A percentile compares a stretch with the other conserved stretches of the same genome.
Conservation (phyloP, 2,113 vertebrate genomes). For the Chloroceryle aenea region DNA sequence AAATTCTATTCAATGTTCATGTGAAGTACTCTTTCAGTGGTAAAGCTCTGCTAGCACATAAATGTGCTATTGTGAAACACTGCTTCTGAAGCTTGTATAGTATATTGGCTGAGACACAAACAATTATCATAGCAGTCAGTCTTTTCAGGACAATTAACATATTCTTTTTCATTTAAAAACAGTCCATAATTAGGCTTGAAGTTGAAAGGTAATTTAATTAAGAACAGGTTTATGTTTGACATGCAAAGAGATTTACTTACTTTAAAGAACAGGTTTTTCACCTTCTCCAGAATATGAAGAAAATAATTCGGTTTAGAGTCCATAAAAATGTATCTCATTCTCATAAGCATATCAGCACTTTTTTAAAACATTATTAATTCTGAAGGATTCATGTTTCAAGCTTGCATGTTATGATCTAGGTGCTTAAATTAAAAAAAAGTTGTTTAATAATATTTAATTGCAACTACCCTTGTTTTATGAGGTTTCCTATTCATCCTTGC, state of each 20-base stretch:
- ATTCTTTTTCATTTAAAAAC: background rate
- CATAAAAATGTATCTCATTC: background rate
- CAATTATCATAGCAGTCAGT: background rate
- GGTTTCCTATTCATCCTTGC: background rate
- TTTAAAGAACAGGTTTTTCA: background rate
- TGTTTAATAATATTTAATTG: background rate
- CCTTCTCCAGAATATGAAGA: background rate
- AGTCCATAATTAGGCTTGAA: background rate
- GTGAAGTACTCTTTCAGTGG: background rate
- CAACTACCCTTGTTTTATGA: background rate
- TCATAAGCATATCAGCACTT: background rate
- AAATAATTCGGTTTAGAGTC: background rate
- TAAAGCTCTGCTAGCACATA: background rate
- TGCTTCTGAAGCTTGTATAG: background rate
- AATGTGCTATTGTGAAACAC: background rate
- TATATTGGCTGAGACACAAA: fast-evolving
- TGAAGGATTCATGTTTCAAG: background rate
- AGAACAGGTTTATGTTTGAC: background rate
- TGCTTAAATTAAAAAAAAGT: background rate
- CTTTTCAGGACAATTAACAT: background rate
- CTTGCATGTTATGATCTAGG: background rate
- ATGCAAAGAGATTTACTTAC: background rate
- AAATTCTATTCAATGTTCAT: background rate
- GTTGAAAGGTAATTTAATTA: background rate
- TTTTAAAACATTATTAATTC: background rate